Evolutionary conservation across 2,113 vertebrate species (phyloP).

Genomic region (Cervus canadensis): DNA sequence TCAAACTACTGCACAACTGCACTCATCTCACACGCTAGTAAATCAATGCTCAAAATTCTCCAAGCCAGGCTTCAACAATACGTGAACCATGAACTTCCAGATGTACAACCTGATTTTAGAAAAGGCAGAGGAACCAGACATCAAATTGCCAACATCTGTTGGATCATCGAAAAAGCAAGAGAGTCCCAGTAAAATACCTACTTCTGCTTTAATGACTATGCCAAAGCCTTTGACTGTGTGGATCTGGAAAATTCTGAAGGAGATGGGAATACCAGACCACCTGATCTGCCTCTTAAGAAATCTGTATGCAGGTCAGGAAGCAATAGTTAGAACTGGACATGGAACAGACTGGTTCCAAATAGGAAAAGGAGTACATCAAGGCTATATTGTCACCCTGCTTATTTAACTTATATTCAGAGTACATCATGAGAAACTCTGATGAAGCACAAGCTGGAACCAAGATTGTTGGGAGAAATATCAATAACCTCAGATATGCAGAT

Average conservation of each 20-base stretch:
- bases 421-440: neutral
- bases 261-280: neutral
- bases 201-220: neutral
- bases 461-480: neutral
- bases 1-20: neutral
- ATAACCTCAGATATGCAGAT: neutral
- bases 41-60: neutral
- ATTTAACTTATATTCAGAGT: neutral
- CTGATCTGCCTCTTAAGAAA: neutral
- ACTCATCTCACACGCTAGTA: neutral
- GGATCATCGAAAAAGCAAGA: neutral
- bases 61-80: neutral
- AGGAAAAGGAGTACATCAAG: accelerated
- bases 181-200: neutral
- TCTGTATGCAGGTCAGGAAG: neutral
- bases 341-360: neutral
- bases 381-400: neutral
- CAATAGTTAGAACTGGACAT: neutral
- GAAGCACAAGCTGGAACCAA: neutral
- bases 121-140: neutral
- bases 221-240: neutral
- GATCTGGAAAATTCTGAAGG: neutral
- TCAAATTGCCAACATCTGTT: neutral
- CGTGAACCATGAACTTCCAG: neutral
- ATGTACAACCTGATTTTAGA: neutral